Conservation (phyloP, 2,113 vertebrate genomes). For the Gallinago jamesoni region DNA sequence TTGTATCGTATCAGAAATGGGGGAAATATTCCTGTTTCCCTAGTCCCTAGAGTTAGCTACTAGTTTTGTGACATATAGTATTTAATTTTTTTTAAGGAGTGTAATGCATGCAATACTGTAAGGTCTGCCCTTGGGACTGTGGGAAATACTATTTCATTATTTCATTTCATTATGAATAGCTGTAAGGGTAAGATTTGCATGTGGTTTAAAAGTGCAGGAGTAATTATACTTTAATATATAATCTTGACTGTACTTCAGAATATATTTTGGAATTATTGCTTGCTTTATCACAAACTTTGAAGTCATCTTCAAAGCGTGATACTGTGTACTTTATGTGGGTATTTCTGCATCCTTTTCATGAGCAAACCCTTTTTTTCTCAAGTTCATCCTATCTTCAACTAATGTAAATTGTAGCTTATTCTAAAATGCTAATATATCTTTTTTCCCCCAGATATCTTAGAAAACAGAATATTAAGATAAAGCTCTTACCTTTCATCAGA, state of each 20-base stretch:
- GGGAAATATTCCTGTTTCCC: neutral
- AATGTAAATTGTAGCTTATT: neutral
- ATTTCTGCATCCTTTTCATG: slow-evolving; percentile 19
- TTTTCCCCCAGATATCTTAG: neutral
- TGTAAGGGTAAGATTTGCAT: slow-evolving; percentile 45
- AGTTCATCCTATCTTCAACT: neutral
- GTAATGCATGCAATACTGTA: neutral
- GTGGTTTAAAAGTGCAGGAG: slow-evolving; percentile 43
- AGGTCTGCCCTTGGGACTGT: slow-evolving; percentile 47
- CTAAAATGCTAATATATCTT: neutral
- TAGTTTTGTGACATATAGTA: neutral
- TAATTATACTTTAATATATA: slow-evolving; percentile 46
- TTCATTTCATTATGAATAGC: slow-evolving; percentile 49
- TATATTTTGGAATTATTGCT: neutral
- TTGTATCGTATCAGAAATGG: neutral
- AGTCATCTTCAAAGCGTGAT: neutral
- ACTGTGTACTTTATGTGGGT: slow-evolving; percentile 11
- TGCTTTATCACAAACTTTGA: slow-evolving; percentile 56
- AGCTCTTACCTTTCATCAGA: neutral
- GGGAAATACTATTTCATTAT: neutral
- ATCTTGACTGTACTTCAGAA: neutral
- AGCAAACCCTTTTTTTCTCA: neutral
- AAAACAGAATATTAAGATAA: neutral
- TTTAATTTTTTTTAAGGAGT: neutral
- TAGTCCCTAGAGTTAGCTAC: neutral